Percentiles rank a stretch among this genome's conserved stretches.
Evolutionary conservation across 2,888 invertebrate genomes (phyloP).

Genomic region (Linyphia triangularis): DNA sequence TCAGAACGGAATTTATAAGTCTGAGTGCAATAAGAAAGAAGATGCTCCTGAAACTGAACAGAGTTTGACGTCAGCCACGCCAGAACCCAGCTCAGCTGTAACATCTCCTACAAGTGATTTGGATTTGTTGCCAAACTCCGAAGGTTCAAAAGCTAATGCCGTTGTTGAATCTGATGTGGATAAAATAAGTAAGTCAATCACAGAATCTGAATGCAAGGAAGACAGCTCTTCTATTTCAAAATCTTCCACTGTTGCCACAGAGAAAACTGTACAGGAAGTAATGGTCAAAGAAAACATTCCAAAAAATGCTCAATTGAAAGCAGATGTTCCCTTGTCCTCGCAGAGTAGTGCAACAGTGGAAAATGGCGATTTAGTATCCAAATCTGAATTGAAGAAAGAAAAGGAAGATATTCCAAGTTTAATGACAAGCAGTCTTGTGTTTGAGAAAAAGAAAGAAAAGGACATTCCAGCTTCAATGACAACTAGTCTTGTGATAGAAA

Average conservation of each 20-base stretch:
- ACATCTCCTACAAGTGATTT: slow-evolving; percentile 54
- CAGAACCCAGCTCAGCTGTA: slow-evolving; percentile 24
- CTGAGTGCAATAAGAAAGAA: not conserved
- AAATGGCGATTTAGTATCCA: not conserved
- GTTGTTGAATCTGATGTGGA: slow-evolving; percentile 28
- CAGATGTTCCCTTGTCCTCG: not conserved
- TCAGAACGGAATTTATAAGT: not conserved
- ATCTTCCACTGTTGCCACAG: not conserved
- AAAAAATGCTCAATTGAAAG: not conserved
- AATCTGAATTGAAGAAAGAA: not conserved
- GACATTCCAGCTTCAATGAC: not conserved
- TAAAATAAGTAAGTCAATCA: slow-evolving; percentile 29
- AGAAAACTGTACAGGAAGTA: not conserved
- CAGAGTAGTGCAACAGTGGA: not conserved
- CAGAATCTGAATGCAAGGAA: slow-evolving; percentile 3
- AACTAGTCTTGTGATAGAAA: not conserved
- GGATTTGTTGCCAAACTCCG: slow-evolving; percentile 18
- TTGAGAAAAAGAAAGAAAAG: not conserved
- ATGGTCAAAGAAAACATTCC: slow-evolving; percentile 12
- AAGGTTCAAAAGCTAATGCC: slow-evolving; percentile 22
- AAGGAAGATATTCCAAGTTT: not conserved
- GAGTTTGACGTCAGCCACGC: not conserved
- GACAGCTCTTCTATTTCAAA: not conserved
- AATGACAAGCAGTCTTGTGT: not conserved
- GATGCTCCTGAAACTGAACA: not conserved